phyloP scores from a whole-genome alignment of 23 tunicate genomes.

The Halocynthia roretzi region DNA sequence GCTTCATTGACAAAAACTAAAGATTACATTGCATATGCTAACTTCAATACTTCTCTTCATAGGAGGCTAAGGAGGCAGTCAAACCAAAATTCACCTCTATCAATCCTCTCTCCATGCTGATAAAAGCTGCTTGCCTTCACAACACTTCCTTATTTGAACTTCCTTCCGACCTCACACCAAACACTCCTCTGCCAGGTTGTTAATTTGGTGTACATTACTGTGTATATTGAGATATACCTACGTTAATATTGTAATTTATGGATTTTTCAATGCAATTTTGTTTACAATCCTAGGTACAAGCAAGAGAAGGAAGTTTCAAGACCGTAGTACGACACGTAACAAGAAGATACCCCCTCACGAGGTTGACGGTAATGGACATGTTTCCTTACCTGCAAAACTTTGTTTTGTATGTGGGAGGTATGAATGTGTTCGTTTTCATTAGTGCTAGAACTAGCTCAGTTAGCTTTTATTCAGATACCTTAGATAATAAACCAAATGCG shows the following conservation, averaged over 20 bases:
- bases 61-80: constrained; percentile 28
- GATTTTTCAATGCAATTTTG: neutral
- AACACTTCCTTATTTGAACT: constrained; percentile 64
- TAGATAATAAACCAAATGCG: too few relatives aligned
- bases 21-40: too few relatives aligned
- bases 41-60: neutral
- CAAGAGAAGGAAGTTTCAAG: constrained; percentile 30
- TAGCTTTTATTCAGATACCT: too few relatives aligned
- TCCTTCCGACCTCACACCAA: constrained; percentile 37
- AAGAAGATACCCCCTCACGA: constrained; percentile 50
- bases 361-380: constrained; percentile 61
- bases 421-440: neutral
- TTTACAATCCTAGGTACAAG: constrained; percentile 38
- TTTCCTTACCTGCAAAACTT: constrained; percentile 58
- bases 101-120: constrained; percentile 67
- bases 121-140: constrained; percentile 78
- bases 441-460: too few relatives aligned
- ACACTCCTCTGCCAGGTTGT: constrained; percentile 55
- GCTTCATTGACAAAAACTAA: too few relatives aligned
- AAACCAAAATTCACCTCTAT: constrained; percentile 17
- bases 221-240: too few relatives aligned
- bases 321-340: constrained; percentile 22
- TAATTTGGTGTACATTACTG: neutral
- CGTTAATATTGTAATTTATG: too few relatives aligned
- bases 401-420: constrained; percentile 78